A percentile compares a stretch with the other conserved stretches of the same genome.
Evolutionary conservation across 2,113 vertebrate species (phyloP).

Genomic region (Psittacus erithacus): DNA sequence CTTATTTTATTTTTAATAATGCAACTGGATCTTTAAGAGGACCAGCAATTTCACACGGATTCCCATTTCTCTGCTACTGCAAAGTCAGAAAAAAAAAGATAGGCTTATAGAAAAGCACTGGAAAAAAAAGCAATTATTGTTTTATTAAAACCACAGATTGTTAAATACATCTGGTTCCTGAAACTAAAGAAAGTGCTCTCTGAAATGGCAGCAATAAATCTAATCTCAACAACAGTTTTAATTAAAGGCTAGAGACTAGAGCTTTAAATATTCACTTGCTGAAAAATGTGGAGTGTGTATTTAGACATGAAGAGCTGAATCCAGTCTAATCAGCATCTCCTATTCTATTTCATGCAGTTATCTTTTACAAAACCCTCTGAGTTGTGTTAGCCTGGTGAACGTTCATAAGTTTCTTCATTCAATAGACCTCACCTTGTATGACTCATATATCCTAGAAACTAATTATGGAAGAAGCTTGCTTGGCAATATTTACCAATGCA

Average conservation of each 20-base stretch:
- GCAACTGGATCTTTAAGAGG: not conserved
- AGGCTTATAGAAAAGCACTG: conserved; percentile 11
- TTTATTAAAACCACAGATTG: conserved; percentile 70
- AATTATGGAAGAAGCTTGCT: not conserved
- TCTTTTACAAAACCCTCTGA: not conserved
- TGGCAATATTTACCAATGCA: not conserved
- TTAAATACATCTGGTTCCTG: conserved; percentile 69
- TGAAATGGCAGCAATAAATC: conserved; percentile 68
- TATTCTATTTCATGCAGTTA: not conserved
- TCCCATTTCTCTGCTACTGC: conserved; percentile 17
- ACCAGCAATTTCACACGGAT: not conserved
- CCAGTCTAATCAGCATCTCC: not conserved
- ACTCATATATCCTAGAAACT: not conserved
- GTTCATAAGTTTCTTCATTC: not conserved
- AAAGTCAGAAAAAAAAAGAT: not conserved
- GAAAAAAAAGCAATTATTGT: conserved; percentile 50
- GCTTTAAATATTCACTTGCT: conserved; percentile 45
- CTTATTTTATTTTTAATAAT: not conserved
- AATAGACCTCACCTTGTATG: not conserved
- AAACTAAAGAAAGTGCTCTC: conserved; percentile 62
- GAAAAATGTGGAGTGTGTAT: not conserved
- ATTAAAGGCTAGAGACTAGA: conserved; percentile 60
- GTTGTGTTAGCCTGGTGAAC: not conserved
- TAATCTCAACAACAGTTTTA: conserved; percentile 66
- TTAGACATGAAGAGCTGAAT: not conserved